These are phyloP conservation scores for Papilio xuthus DNA, from an alignment of 1,140 invertebrate species.

Conservation along the genomic window DNA sequence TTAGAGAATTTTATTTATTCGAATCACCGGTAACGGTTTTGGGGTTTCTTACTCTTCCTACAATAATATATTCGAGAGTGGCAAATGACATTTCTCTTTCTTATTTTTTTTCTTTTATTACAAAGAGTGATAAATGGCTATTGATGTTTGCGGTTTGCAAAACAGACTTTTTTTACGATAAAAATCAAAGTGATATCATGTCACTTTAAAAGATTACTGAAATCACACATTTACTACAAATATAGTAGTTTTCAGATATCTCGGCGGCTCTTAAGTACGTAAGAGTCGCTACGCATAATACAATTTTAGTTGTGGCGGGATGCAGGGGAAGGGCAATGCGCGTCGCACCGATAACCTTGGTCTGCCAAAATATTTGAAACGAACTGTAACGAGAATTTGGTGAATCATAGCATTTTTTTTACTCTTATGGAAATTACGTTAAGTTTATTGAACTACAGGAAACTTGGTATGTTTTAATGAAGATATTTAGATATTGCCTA, in stretches of 20 bases:
- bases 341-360: no score
- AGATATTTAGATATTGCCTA: no score
- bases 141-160: slow-evolving; percentile 1
- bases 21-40: not conserved
- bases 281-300: no score
- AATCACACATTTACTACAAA: not conserved
- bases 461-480: no score
- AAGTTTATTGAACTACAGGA: no score
- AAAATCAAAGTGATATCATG: slow-evolving; percentile 4
- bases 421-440: no score
- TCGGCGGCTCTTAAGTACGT: no score
- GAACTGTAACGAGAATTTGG: no score
- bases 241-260: not conserved
- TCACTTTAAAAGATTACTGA: not conserved
- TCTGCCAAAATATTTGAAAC: no score
- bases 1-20: not conserved
- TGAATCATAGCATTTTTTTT: no score
- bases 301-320: no score
- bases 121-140: not conserved
- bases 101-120: not conserved
- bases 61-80: not conserved
- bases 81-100: not conserved
- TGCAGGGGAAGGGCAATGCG: no score
- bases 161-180: not conserved
- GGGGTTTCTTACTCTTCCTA: not conserved